phyloP scores from a whole-genome alignment of 2,113 vertebrate species.

The Steatornis caripensis region DNA sequence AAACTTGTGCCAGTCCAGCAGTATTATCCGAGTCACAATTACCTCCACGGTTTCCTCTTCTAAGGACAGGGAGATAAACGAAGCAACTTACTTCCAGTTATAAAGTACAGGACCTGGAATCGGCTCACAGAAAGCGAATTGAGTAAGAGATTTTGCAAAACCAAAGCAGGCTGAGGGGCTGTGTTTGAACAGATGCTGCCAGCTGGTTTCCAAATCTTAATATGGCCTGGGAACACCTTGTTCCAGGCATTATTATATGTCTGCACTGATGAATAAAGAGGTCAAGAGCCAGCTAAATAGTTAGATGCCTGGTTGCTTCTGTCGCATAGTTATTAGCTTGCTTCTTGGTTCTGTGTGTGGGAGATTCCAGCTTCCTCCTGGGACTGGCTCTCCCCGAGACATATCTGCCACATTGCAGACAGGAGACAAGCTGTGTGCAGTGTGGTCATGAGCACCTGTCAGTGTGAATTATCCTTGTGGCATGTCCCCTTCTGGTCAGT shows the following conservation, averaged over 20 bases:
- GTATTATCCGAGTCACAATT: neutral
- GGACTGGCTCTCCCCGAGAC: fast-evolving
- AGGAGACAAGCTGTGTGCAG: neutral
- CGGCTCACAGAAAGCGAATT: neutral
- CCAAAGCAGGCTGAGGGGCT: neutral
- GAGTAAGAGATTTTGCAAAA: neutral
- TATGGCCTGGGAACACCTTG: neutral
- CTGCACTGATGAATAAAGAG: neutral
- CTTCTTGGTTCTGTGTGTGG: neutral
- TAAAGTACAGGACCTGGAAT: neutral
- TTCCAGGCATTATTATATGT: neutral
- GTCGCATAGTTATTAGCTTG: neutral
- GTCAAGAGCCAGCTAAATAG: neutral
- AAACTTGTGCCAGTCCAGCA: neutral
- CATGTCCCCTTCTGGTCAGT: neutral
- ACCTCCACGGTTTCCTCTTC: neutral
- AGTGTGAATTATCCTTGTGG: neutral
- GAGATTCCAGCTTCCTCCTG: neutral
- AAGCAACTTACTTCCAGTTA: neutral
- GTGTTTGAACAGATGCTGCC: neutral
- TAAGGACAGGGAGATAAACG: neutral
- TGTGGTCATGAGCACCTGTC: neutral
- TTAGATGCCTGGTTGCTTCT: neutral
- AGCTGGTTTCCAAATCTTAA: neutral
- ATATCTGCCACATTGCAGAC: neutral